Evolutionary conservation across 1,140 invertebrate species (phyloP), one percentile per base, ranked within the genome.

Genomic region (Aphaenogaster ashmeadi): DNA sequence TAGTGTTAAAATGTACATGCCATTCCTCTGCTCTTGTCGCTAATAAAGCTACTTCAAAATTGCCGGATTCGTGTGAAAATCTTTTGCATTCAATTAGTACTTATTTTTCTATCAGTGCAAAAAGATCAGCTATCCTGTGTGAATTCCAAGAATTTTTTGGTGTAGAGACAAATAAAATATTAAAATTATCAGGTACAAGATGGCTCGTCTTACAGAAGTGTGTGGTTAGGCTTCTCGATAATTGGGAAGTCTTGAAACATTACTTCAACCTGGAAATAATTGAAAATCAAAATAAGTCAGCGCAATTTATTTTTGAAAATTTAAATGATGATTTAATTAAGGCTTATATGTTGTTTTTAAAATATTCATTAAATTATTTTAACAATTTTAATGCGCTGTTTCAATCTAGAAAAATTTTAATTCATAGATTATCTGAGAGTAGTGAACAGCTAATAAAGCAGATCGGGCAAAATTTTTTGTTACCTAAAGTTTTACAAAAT

Each of bases 391-490:
- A 27, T 27, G 21, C 21, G 21, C 21, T 27, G 21, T 27, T 27
- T 27, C 21, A 27, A 27, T 27, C 21, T 27, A 27, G 21, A 27
- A 27, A 27, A 27, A 27, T 54, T 54, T 52, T 47, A 47, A 47
- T 47, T 50, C 47, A 50, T 50, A 50, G 11, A 13, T 13, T 50
- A 50, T 8, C 50, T 50, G 50, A 52, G 4, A 52, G 13, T 52
- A 79, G 21, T 78, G 75, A 78, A 6, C 44, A 62, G 62, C 11
- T 78, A 78, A 78, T 62, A 78, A 78, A 52, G 38, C 58, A 78
- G n/a, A 78, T 78, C 13, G 75, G 56, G 50, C 27, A 44, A 15
- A 77, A 77, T 50, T 64, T 64, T 27, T 78, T 78, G 41, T 11
- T 50, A 78, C 41, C 41, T 27, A n/a, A 50, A 8, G 52, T 33